A percentile compares a stretch with the other conserved stretches of the same genome.
Evolutionary conservation across 92 coral and sea anemone species (phyloP).

Genomic region (Isaurus tuberculatus): DNA sequence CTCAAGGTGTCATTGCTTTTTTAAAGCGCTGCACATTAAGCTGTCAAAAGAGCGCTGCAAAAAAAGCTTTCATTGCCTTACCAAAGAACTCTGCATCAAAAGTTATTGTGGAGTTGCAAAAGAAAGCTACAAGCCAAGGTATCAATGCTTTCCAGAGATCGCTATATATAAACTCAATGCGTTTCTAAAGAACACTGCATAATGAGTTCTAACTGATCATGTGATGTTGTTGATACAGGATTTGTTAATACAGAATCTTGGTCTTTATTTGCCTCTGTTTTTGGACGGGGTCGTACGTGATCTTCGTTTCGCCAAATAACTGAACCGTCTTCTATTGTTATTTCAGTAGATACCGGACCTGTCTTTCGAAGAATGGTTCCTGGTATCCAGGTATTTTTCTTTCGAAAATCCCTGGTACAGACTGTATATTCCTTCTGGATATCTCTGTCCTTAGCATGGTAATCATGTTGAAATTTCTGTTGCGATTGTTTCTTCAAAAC

Average conservation of each 20-base stretch:
- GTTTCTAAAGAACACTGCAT: too few relatives aligned
- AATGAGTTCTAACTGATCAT: conserved; percentile 16
- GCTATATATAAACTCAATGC: too few relatives aligned
- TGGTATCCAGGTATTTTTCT: conserved; percentile 61
- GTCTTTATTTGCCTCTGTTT: conserved; percentile 10
- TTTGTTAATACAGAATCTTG: neutral
- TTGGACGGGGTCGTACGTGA: conserved; percentile 48
- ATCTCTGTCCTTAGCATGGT: conserved; percentile 63
- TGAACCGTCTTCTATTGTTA: conserved; percentile 55
- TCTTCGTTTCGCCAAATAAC: conserved; percentile 60
- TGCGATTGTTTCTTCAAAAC: conserved; percentile 60
- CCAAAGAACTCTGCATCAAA: too few relatives aligned
- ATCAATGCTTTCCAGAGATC: too few relatives aligned
- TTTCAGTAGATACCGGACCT: conserved; percentile 57
- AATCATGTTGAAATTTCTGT: conserved; percentile 67
- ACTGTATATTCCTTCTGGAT: conserved; percentile 54
- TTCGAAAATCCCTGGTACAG: conserved; percentile 53
- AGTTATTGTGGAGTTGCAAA: too few relatives aligned
- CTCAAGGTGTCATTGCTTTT: too few relatives aligned
- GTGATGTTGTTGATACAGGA: neutral
- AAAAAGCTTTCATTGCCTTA: too few relatives aligned
- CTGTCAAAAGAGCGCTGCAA: too few relatives aligned
- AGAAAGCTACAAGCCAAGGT: too few relatives aligned
- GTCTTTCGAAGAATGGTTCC: conserved; percentile 56
- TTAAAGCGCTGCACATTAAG: too few relatives aligned